Evolutionary conservation across 2,888 invertebrate species (phyloP), one percentile per base, ranked within the genome.

Genomic region (Argynnis bischoffii): DNA sequence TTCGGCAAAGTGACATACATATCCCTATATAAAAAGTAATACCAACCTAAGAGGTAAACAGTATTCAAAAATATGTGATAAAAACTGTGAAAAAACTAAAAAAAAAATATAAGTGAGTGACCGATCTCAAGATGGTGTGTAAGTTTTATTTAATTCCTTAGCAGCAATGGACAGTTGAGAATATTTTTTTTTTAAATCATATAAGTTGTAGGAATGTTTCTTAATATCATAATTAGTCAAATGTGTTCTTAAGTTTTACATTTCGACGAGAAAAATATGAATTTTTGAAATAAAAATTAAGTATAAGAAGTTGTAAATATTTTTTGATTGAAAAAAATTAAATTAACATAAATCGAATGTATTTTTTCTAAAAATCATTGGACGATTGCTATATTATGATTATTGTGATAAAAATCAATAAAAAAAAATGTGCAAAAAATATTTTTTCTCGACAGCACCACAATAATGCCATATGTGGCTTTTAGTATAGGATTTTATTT

Each of bases 51-150:
- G 83, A 84, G 82, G 81, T 82, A 84, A 63, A 81, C 89, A 89
- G 88, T 89, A 89, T 89, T 89, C 83, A 79, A 87, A 81, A 85
- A 89, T 86, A 88, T 90, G 89, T 89, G 89, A 90, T 89, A 89
- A 87, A 84, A 90, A 86, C 85, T 86, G 84, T 86, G 84, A 88
- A 87, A 90, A 89, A 86, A 83, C 76, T 77, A 78, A 80, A 86
- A 88, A 88, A 89, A 88, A 77, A 47, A 47, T n/a, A 75, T 76
- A 82, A 90, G 90, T 90, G 90, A 90, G 87, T 88, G 90, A 89
- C 87, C 85, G 92, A 92, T 92, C 92, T 92, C 92, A 92, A 76
- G 83, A 84, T 88, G 84, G 82, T 83, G 67, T 73, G 69, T 80
- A 78, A 83, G 81, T 86, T 80, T 84, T 84, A 88, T 87, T 88